phyloP scores from a whole-genome alignment of 2,113 vertebrate genomes.

The Seriola dumerili region DNA sequence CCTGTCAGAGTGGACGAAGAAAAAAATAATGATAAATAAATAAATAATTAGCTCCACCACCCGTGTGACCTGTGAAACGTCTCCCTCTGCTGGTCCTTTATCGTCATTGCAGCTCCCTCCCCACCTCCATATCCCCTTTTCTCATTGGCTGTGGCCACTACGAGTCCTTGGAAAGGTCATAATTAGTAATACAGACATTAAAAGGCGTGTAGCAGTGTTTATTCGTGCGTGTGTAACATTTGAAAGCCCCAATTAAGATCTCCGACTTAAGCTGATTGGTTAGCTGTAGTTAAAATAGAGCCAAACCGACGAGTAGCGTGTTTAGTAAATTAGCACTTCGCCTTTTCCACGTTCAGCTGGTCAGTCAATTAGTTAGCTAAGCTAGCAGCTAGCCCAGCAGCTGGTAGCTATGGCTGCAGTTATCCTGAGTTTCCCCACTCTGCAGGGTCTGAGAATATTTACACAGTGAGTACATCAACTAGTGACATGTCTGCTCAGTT shows the following conservation, averaged over 20 bases:
- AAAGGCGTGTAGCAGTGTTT: accelerated
- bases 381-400: constrained; percentile 40
- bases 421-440: constrained; percentile 76
- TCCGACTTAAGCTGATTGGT: accelerated
- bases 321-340: constrained; percentile 16
- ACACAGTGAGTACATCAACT: constrained; percentile 77
- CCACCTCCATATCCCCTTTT: constrained; percentile 50
- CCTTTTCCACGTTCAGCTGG: constrained; percentile 4
- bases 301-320: accelerated
- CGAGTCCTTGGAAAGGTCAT: constrained; percentile 57
- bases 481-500: not conserved
- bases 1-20: not conserved
- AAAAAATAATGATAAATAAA: not conserved
- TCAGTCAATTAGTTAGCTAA: constrained; percentile 17
- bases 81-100: constrained; percentile 16
- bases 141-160: constrained; percentile 77
- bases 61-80: not conserved
- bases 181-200: not conserved
- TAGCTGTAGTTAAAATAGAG: accelerated
- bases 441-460: constrained; percentile 70
- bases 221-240: accelerated
- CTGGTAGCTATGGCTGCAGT: constrained; percentile 81
- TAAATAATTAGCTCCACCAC: not conserved
- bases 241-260: accelerated
- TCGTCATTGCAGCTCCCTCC: constrained; percentile 35